Percentiles rank a stretch among this genome's conserved stretches.
phyloP scores from a whole-genome alignment of 2,888 invertebrate genomes.

The Anodontia alba region DNA sequence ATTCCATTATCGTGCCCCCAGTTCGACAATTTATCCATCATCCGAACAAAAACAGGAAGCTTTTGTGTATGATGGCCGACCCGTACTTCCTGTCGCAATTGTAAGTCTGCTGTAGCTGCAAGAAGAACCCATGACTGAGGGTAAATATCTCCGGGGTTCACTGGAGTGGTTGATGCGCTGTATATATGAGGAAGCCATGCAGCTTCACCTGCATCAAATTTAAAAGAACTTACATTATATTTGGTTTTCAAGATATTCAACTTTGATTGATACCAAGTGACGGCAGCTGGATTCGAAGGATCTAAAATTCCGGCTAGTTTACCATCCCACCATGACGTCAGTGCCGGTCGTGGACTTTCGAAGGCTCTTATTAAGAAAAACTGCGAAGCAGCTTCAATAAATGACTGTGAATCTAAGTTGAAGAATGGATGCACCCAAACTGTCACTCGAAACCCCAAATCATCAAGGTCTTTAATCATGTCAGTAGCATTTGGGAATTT shows the following conservation, averaged over 20 bases:
- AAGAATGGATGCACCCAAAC: constrained; percentile 88
- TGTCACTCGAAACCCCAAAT: constrained; percentile 90
- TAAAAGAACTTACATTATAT: constrained; percentile 93
- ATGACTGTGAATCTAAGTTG: constrained; percentile 92
- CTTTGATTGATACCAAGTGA: constrained; percentile 91
- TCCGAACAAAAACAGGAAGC: constrained; percentile 91
- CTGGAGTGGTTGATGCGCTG: constrained; percentile 55
- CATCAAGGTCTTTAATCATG: constrained; percentile 85
- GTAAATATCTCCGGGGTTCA: constrained; percentile 74
- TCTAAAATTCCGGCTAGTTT: constrained; percentile 91
- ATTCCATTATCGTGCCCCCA: constrained; percentile 93
- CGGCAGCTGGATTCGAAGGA: constrained; percentile 92
- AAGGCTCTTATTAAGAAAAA: constrained; percentile 86
- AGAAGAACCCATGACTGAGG: constrained; percentile 73
- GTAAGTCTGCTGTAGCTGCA: constrained; percentile 70
- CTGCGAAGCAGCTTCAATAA: constrained; percentile 90
- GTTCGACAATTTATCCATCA: constrained; percentile 94
- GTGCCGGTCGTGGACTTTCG: constrained; percentile 68
- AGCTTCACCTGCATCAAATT: constrained; percentile 90
- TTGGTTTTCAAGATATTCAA: constrained; percentile 88
- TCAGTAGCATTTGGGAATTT: constrained; percentile 90
- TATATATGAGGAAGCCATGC: constrained; percentile 77
- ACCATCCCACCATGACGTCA: constrained; percentile 92
- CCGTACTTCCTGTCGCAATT: constrained; percentile 91
- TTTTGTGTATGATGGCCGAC: constrained; percentile 93